Evolutionary conservation across 2,113 vertebrate species (phyloP).

Genomic region (Nicator chloris): DNA sequence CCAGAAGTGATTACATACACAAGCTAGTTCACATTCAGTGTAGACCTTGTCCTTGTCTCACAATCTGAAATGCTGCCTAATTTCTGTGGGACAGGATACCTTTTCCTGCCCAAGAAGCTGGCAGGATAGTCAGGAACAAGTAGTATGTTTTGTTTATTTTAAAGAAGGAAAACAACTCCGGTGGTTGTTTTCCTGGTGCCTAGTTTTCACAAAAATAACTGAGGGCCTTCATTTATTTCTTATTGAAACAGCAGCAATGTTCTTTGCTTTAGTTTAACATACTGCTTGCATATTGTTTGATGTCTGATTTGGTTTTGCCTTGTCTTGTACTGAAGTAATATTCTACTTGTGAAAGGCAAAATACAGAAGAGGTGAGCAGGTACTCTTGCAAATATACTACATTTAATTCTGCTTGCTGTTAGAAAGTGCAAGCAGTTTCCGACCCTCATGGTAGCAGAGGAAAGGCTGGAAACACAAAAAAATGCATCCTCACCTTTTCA

Average conservation of each 20-base stretch:
- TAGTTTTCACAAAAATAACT: background rate
- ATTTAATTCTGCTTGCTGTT: background rate
- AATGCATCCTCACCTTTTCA: background rate
- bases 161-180: background rate
- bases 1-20: background rate
- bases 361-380: background rate
- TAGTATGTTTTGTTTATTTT: background rate
- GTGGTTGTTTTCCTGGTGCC: background rate
- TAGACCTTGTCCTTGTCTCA: background rate
- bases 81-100: background rate
- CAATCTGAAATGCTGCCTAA: background rate
- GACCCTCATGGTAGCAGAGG: background rate
- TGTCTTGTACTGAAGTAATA: background rate
- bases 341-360: background rate
- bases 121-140: background rate
- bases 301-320: background rate
- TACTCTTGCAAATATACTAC: background rate
- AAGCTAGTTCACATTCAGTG: background rate
- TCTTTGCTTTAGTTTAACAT: background rate
- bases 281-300: background rate
- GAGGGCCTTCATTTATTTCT: background rate
- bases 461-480: background rate
- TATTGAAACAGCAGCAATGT: background rate
- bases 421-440: background rate
- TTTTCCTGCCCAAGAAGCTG: background rate